A percentile compares a stretch with the other conserved stretches of the same genome.
Evolutionary conservation across 1,140 invertebrate genomes (phyloP).

Genomic region (Pogonus chalceus): DNA sequence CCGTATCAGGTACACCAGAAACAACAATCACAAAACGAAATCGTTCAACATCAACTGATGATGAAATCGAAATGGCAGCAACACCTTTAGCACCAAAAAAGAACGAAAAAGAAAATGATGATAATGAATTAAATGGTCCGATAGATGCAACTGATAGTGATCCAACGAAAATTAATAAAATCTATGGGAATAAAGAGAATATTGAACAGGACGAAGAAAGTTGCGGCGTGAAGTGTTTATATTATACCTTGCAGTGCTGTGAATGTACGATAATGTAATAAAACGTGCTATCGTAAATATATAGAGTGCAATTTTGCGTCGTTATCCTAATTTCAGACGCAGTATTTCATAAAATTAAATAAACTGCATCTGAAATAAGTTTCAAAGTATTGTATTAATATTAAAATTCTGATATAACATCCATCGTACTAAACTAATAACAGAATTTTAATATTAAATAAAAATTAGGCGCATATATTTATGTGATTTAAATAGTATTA

Average conservation of each 20-base stretch:
- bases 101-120: conserved; percentile 3
- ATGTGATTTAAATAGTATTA: too few relatives aligned
- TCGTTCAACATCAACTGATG: neutral
- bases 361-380: neutral
- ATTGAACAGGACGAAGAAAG: conserved; percentile 28
- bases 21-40: neutral
- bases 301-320: too few relatives aligned
- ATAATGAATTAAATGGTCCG: neutral
- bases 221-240: conserved; percentile 37
- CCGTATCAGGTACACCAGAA: conserved; percentile 2
- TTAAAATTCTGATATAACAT: neutral
- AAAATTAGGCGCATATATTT: too few relatives aligned
- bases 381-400: neutral
- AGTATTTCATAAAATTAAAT: neutral
- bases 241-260: conserved; percentile 37
- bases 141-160: conserved; percentile 2
- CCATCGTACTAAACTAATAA: conserved; percentile 1
- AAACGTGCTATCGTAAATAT: too few relatives aligned
- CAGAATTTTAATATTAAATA: too few relatives aligned
- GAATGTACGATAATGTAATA: conserved; percentile 36
- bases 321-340: neutral
- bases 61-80: neutral
- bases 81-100: conserved; percentile 5
- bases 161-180: conserved; percentile 5
- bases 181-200: neutral